A percentile compares a stretch with the other conserved stretches of the same genome.
Conservation (phyloP, 2,888 invertebrate species). For the Rhingia rostrata region DNA sequence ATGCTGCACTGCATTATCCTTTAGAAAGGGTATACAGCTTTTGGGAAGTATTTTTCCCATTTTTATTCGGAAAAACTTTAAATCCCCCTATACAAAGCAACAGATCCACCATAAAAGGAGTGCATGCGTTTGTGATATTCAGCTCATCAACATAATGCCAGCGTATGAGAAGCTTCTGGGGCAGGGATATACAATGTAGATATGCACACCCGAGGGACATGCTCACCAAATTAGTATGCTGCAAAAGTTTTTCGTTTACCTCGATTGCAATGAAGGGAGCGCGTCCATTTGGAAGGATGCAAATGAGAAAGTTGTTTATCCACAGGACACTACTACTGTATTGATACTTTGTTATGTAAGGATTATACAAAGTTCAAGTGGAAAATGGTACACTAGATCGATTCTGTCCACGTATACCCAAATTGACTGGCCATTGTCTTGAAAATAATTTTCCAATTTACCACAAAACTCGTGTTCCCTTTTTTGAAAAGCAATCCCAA, state of each 20-base stretch:
- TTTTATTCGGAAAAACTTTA: neutral
- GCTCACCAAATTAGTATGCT: constrained; percentile 30
- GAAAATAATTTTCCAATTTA: neutral
- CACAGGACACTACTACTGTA: neutral
- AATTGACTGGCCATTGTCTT: neutral
- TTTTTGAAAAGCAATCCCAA: neutral
- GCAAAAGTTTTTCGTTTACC: constrained; percentile 18
- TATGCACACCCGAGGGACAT: neutral
- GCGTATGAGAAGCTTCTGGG: neutral
- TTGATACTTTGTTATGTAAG: neutral
- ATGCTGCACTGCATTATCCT: constrained; percentile 9
- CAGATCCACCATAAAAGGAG: neutral
- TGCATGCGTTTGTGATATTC: neutral
- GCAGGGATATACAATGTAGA: neutral
- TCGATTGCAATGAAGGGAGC: constrained; percentile 15
- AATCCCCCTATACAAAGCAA: neutral
- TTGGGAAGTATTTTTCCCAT: neutral
- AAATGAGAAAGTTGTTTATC: neutral
- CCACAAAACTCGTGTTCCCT: neutral
- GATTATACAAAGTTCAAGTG: neutral
- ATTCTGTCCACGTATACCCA: neutral
- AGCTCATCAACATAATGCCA: constrained; percentile 9
- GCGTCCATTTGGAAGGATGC: constrained; percentile 1
- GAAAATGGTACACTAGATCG: neutral
- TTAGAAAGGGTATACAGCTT: neutral